Evolutionary conservation across 2,888 invertebrate genomes (phyloP).

Genomic region (Galerucella pusilla): DNA sequence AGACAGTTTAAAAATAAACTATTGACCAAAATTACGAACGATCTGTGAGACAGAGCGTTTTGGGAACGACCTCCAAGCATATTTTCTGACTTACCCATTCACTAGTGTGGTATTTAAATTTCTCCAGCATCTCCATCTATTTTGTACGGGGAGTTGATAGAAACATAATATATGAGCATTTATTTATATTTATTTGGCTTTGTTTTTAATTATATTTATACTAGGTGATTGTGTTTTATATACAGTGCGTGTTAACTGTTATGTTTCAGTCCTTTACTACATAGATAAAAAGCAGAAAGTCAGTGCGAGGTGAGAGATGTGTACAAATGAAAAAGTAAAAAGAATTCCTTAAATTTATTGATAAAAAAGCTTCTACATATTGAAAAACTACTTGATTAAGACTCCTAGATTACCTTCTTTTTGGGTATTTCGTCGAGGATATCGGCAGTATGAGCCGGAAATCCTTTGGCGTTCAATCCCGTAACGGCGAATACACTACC

Average conservation of each 20-base stretch:
- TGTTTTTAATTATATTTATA: neutral
- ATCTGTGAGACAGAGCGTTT: too few species aligned
- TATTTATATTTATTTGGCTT: neutral
- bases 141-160: neutral
- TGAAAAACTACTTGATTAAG: neutral
- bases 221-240: neutral
- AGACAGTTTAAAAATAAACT: too few species aligned
- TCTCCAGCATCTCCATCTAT: neutral
- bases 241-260: neutral
- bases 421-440: conserved; percentile 49
- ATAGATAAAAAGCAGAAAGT: neutral
- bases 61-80: too few species aligned
- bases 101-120: too few species aligned
- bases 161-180: neutral
- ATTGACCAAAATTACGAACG: too few species aligned
- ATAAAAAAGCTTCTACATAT: neutral
- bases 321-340: neutral
- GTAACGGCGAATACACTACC: conserved; percentile 64
- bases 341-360: neutral
- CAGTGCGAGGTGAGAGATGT: neutral
- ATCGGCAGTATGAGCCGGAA: conserved; percentile 56
- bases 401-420: conserved; percentile 32
- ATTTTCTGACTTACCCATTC: too few species aligned
- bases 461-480: conserved; percentile 57
- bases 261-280: neutral